Evolutionary conservation across 1,140 invertebrate genomes (phyloP).

Genomic region (Magallana gigas): DNA sequence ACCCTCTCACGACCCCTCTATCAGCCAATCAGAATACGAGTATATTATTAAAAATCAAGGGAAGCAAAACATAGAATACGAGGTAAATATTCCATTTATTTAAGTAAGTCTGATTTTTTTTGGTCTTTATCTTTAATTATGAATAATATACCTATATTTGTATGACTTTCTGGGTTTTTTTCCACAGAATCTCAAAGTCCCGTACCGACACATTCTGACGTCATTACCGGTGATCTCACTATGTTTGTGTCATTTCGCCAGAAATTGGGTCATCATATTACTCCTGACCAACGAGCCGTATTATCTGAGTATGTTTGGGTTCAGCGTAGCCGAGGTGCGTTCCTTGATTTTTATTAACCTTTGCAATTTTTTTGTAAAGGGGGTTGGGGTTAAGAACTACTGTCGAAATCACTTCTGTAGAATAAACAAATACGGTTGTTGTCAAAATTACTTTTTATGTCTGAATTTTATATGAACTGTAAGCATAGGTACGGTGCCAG

Average conservation of each 20-base stretch:
- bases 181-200: constrained; percentile 69
- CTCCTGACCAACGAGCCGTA: constrained; percentile 77
- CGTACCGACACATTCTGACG: constrained; percentile 72
- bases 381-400: too few relatives aligned
- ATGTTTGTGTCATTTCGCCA: constrained; percentile 73
- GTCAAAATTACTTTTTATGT: not conserved
- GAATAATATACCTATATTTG: not conserved
- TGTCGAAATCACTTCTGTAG: too few relatives aligned
- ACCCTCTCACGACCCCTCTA: constrained; percentile 70
- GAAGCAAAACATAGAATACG: constrained; percentile 66
- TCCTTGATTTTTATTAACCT: too few relatives aligned
- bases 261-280: constrained; percentile 74
- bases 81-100: constrained; percentile 58
- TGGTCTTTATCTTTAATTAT: not conserved
- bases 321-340: constrained; percentile 72
- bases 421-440: too few relatives aligned
- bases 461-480: not conserved
- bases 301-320: constrained; percentile 74
- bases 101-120: not conserved
- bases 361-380: too few relatives aligned
- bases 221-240: constrained; percentile 73
- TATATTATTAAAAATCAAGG: constrained; percentile 71
- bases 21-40: constrained; percentile 70
- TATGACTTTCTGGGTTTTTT: not conserved
- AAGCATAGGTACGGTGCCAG: not conserved